Conservation (phyloP, 2,797 vertebrate genomes). For the Hyperoplus lanceolatus region DNA sequence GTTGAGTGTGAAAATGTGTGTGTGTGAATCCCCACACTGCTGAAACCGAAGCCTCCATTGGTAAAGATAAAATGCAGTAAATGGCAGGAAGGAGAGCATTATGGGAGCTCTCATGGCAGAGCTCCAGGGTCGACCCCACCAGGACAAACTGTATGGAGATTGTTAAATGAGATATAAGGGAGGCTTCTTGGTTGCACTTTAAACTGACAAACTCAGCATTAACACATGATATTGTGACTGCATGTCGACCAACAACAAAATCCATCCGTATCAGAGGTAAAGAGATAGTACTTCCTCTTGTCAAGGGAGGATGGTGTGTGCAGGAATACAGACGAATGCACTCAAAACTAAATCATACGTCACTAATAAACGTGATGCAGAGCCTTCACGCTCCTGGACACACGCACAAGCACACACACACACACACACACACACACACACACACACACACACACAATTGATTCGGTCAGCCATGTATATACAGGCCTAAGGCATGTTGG, state of each 20-base stretch:
- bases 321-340: neutral
- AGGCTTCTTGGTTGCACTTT: slow-evolving; percentile 24
- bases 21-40: slow-evolving; percentile 3
- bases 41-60: slow-evolving; percentile 1
- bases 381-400: neutral
- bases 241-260: neutral
- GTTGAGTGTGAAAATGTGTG: neutral
- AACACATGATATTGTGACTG: slow-evolving; percentile 4
- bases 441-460: slow-evolving; percentile 26
- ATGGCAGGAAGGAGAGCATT: slow-evolving; percentile 5
- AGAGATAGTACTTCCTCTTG: no score
- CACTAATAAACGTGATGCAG: neutral
- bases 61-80: slow-evolving; percentile 12
- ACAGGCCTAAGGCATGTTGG: slow-evolving; percentile 39
- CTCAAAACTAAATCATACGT: slow-evolving; percentile 14
- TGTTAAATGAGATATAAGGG: slow-evolving; percentile 25
- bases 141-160: slow-evolving; percentile 39
- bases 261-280: neutral
- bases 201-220: neutral
- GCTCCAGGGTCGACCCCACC: slow-evolving; percentile 13
- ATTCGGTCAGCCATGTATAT: slow-evolving; percentile 60
- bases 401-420: neutral
- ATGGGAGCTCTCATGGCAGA: slow-evolving; percentile 17
- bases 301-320: neutral
- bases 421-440: slow-evolving; percentile 27